Conservation (phyloP, 1,140 invertebrate genomes). For the Ruditapes philippinarum region DNA sequence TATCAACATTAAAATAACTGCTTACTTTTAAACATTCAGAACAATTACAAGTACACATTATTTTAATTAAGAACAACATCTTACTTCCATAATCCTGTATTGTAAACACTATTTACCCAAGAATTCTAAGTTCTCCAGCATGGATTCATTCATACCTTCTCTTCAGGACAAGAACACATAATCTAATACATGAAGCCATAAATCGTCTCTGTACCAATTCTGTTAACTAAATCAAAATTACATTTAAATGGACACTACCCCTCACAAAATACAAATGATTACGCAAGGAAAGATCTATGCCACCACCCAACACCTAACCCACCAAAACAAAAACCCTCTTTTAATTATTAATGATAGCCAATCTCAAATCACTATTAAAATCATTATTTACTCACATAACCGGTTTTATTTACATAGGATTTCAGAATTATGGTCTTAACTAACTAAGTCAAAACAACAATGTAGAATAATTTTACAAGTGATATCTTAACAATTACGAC, state of each 20-base stretch:
- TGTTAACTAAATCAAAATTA: no score
- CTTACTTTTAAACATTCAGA: no score
- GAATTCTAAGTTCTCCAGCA: no score
- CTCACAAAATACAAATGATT: neutral
- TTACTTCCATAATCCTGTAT: no score
- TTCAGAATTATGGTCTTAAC: constrained; percentile 64
- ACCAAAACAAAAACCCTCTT: neutral
- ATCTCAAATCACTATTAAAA: neutral
- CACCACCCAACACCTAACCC: neutral
- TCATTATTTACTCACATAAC: neutral
- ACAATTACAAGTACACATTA: no score
- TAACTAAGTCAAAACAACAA: neutral
- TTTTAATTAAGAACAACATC: neutral
- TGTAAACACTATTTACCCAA: no score
- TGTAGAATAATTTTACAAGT: constrained; percentile 38
- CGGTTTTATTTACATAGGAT: constrained; percentile 66
- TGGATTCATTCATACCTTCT: no score
- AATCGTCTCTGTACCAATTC: no score
- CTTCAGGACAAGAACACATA: no score
- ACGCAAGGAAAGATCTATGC: neutral
- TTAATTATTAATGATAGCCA: neutral
- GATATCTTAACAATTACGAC: neutral
- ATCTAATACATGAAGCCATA: no score
- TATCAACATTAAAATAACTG: no score
- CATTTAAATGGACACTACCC: no score